Evolutionary conservation across 2,797 vertebrate genomes (phyloP).

Genomic region (Liasis olivaceus): DNA sequence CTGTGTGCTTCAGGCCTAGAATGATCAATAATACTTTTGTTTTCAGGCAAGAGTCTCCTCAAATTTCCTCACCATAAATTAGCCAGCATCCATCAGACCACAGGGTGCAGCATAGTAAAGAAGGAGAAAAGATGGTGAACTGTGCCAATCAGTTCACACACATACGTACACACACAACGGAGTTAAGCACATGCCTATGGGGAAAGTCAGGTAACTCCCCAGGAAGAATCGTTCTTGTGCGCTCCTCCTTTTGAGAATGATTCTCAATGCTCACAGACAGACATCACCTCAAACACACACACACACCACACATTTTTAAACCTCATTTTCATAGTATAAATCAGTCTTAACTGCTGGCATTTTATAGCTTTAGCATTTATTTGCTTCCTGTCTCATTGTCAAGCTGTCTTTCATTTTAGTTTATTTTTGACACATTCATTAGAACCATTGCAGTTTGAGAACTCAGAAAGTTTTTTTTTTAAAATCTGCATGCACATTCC

Average conservation of each 20-base stretch:
- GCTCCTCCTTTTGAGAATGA: constrained; percentile 39
- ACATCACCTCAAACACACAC: constrained; percentile 33
- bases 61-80: background rate
- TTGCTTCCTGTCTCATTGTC: constrained; percentile 43
- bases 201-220: background rate
- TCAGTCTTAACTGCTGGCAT: constrained; percentile 57
- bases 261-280: constrained; percentile 47
- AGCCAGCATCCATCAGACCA: background rate
- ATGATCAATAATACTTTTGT: background rate
- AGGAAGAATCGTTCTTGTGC: background rate
- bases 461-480: constrained; percentile 59
- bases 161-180: background rate
- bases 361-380: constrained; percentile 57
- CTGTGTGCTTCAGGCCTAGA: background rate
- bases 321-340: constrained; percentile 51
- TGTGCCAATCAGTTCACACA: background rate
- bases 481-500: constrained; percentile 47
- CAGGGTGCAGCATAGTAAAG: background rate
- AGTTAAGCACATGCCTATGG: background rate
- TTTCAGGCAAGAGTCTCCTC: background rate
- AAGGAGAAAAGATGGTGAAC: background rate
- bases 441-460: constrained; percentile 58
- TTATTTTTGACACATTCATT: constrained; percentile 60
- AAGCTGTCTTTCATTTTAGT: constrained; percentile 51
- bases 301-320: background rate